Percentiles rank a stretch among this genome's conserved stretches.
phyloP scores from a whole-genome alignment of 2,113 vertebrate species.

The Rhabdomys dilectus region DNA sequence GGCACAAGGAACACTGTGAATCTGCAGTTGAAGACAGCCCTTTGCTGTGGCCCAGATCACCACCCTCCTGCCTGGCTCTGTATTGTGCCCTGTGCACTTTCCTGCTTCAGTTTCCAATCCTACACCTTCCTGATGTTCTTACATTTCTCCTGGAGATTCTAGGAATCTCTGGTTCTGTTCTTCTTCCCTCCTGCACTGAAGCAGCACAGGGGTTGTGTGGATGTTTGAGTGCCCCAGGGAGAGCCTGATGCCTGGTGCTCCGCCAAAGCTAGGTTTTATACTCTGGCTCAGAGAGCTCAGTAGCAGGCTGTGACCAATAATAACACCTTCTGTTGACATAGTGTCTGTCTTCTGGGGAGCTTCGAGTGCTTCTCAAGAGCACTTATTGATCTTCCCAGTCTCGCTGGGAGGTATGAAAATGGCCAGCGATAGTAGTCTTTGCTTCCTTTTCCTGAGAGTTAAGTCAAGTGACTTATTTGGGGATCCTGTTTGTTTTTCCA shows the following conservation, averaged over 20 bases:
- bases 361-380: slow-evolving; percentile 28
- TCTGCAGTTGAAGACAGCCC: neutral
- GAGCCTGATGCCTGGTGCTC: neutral
- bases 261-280: slow-evolving; percentile 60
- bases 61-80: neutral
- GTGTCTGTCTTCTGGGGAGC: slow-evolving; percentile 44
- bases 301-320: slow-evolving; percentile 26
- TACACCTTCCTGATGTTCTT: neutral
- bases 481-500: neutral
- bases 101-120: neutral
- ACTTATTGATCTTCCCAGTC: slow-evolving; percentile 29
- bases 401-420: neutral
- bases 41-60: neutral
- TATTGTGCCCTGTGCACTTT: neutral
- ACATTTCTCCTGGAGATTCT: neutral
- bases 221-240: neutral
- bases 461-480: neutral
- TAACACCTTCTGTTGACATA: slow-evolving; percentile 1
- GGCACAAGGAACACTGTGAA: neutral
- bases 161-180: neutral
- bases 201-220: neutral
- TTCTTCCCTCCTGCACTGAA: neutral
- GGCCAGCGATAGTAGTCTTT: neutral
- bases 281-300: slow-evolving; percentile 37
- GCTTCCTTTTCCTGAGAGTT: neutral